These are phyloP conservation scores for Eupsittula cactorum DNA, from an alignment of 2,113 vertebrate genomes.

Conservation along the genomic window DNA sequence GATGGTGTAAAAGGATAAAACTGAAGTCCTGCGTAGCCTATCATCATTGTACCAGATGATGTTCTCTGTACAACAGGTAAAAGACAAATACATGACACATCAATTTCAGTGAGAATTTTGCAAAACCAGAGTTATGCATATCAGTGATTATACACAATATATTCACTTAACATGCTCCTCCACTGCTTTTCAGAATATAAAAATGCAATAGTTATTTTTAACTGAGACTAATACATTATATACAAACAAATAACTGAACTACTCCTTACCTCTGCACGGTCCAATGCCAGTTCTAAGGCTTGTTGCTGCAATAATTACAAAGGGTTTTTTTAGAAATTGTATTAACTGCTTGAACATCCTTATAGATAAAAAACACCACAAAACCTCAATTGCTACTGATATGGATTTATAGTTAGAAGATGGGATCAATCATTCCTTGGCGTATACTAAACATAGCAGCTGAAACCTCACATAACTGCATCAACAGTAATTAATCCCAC, in stretches of 20 bases:
- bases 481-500: neutral
- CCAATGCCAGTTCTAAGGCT: constrained; percentile 96
- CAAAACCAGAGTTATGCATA: neutral
- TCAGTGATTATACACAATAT: neutral
- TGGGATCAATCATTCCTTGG: neutral
- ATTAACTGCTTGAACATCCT: neutral
- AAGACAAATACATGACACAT: accelerated
- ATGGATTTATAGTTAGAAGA: neutral
- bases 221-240: neutral
- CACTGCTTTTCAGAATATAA: neutral
- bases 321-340: constrained; percentile 3
- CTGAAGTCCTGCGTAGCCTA: neutral
- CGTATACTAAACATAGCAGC: neutral
- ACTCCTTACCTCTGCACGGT: constrained; percentile 93
- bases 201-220: neutral
- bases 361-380: neutral
- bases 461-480: neutral
- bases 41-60: neutral
- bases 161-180: neutral
- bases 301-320: constrained; percentile 85
- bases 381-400: neutral
- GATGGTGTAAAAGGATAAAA: neutral
- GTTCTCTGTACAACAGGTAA: neutral
- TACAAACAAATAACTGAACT: neutral
- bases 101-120: neutral